Conservation (phyloP, 2,888 invertebrate species). For the Tryphoninae sp. region DNA sequence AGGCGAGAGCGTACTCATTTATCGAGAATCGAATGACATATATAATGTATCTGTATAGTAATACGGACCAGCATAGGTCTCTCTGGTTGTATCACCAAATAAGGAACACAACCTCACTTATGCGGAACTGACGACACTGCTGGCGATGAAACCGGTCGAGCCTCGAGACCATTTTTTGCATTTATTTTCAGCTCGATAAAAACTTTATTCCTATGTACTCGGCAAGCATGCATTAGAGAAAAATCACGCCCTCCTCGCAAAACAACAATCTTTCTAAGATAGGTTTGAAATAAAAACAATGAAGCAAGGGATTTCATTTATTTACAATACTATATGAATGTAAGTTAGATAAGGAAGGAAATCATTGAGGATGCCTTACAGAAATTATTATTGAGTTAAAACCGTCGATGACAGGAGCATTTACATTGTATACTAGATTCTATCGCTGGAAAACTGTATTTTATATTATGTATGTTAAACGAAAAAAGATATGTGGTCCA, state of each 20-base stretch:
- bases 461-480: background rate
- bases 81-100: conserved; percentile 41
- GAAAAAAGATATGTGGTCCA: background rate
- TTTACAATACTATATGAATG: no score
- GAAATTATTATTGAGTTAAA: background rate
- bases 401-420: background rate
- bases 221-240: no score
- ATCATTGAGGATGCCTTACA: background rate
- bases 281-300: no score
- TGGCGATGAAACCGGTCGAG: conserved; percentile 17
- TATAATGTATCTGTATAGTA: background rate
- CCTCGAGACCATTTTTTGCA: no score
- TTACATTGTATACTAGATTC: background rate
- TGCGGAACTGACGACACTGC: conserved; percentile 30
- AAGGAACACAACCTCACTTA: conserved; percentile 40
- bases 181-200: conserved; percentile 6
- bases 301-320: no score
- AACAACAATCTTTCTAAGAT: background rate
- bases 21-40: conserved; percentile 19
- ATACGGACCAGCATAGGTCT: background rate
- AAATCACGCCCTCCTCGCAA: no score
- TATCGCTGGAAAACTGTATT: background rate
- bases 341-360: no score
- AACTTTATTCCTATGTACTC: background rate
- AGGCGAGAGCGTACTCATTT: conserved; percentile 17